These are phyloP conservation scores for Phoenicopterus ruber DNA, from an alignment of 2,113 vertebrate species.

Conservation along the genomic window DNA sequence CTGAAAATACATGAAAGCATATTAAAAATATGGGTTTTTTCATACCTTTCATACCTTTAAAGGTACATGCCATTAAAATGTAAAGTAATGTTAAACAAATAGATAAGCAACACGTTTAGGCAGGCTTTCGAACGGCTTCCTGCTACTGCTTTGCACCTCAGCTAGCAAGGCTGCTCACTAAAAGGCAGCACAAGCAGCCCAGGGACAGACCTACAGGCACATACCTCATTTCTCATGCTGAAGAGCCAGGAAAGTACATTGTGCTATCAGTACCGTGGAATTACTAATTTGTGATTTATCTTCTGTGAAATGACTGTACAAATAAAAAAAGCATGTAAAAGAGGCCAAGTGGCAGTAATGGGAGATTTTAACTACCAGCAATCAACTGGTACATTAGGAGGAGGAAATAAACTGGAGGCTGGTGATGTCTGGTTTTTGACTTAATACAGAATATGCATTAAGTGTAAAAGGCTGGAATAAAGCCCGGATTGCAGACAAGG, in stretches of 20 bases:
- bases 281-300: constrained; percentile 31
- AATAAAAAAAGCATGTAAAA: not conserved
- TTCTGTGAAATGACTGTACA: constrained; percentile 12
- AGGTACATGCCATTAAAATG: not conserved
- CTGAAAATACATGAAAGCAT: not conserved
- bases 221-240: not conserved
- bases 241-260: not conserved
- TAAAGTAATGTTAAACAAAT: not conserved
- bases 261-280: not conserved
- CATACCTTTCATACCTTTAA: not conserved
- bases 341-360: not conserved
- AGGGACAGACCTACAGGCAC: not conserved
- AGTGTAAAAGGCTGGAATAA: not conserved
- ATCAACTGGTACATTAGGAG: not conserved
- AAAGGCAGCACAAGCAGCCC: not conserved
- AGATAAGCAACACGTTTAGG: not conserved
- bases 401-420: not conserved
- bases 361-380: constrained; percentile 1
- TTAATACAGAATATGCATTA: not conserved
- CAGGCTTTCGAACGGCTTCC: not conserved
- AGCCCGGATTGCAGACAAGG: not conserved
- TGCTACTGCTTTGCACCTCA: not conserved
- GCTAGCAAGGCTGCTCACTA: not conserved
- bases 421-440: not conserved
- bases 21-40: not conserved